These are phyloP conservation scores for Drosophila repleta DNA, from an alignment of 1,140 invertebrate genomes.

Conservation along the genomic window DNA sequence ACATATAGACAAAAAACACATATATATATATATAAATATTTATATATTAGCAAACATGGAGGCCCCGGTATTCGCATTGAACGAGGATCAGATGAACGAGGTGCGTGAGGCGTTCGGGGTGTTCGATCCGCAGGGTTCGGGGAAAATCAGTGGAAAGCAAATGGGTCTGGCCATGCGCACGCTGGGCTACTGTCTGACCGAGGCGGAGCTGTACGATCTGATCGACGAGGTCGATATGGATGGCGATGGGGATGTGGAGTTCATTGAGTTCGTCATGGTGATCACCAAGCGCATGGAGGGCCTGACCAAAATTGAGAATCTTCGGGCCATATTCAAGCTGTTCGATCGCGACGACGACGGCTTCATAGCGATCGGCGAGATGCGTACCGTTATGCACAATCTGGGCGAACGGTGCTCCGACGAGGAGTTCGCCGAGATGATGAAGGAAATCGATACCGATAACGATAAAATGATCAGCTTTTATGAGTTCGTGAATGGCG, in stretches of 20 bases:
- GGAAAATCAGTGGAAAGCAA: conserved; percentile 24
- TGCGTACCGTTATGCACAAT: conserved; percentile 23
- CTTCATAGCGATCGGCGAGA: conserved; percentile 16
- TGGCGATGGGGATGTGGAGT: conserved; percentile 26
- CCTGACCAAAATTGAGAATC: conserved; percentile 1
- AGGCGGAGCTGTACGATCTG: conserved; percentile 44
- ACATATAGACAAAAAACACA: too few relatives aligned
- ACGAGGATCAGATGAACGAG: conserved; percentile 29
- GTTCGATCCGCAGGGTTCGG: conserved; percentile 24
- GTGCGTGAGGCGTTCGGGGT: conserved; percentile 26
- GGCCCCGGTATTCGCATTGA: not conserved
- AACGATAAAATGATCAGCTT: conserved; percentile 39
- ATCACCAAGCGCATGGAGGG: conserved; percentile 21
- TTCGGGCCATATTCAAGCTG: conserved; percentile 29
- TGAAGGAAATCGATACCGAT: conserved; percentile 45
- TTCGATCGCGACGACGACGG: conserved; percentile 49
- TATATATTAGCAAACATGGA: conserved; percentile 36
- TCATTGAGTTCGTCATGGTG: conserved; percentile 9
- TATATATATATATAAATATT: not conserved
- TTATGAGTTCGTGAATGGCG: conserved; percentile 36
- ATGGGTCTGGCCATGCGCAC: conserved; percentile 32
- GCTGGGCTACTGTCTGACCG: conserved; percentile 43
- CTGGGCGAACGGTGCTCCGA: conserved; percentile 39
- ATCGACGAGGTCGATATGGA: conserved; percentile 47
- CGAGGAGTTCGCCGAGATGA: conserved; percentile 48